Conservation (phyloP, 64 coral and sea anemone species). For the Trachythela sp. region DNA sequence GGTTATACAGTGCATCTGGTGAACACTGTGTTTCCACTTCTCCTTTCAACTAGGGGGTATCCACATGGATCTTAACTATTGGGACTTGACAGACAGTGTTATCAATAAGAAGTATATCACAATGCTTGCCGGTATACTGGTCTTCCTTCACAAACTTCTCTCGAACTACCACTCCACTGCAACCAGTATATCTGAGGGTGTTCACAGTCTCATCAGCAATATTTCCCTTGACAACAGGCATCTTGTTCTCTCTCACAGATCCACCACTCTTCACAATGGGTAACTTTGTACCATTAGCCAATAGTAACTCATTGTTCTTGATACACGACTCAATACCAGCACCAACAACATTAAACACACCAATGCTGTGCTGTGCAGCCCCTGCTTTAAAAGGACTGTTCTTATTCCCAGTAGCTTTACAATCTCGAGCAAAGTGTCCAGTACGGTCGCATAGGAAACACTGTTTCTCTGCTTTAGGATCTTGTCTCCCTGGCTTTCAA, state of each 20-base stretch:
- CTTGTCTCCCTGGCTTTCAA: neutral
- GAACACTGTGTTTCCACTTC: conserved; percentile 53
- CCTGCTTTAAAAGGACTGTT: neutral
- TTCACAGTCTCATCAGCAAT: neutral
- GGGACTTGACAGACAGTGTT: conserved; percentile 30
- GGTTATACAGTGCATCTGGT: conserved; percentile 21
- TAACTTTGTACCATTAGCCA: neutral
- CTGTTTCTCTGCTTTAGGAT: neutral
- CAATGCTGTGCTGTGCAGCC: neutral
- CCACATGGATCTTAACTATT: neutral
- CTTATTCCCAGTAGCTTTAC: neutral
- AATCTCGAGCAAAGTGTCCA: conserved; percentile 23
- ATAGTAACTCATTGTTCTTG: conserved; percentile 5
- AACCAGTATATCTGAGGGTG: conserved; percentile 45
- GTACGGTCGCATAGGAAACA: conserved; percentile 5
- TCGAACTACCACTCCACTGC: conserved; percentile 42
- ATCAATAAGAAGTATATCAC: neutral
- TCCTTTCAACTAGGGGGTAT: conserved; percentile 10
- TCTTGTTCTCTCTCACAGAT: neutral
- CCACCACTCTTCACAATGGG: conserved; percentile 23
- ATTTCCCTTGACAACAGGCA: conserved; percentile 23
- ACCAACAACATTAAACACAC: neutral
- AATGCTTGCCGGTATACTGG: conserved; percentile 15
- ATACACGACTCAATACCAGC: neutral
- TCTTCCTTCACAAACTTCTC: neutral